Conservation (phyloP, 2,113 vertebrate species). For the Oreotrochilus melanogaster region DNA sequence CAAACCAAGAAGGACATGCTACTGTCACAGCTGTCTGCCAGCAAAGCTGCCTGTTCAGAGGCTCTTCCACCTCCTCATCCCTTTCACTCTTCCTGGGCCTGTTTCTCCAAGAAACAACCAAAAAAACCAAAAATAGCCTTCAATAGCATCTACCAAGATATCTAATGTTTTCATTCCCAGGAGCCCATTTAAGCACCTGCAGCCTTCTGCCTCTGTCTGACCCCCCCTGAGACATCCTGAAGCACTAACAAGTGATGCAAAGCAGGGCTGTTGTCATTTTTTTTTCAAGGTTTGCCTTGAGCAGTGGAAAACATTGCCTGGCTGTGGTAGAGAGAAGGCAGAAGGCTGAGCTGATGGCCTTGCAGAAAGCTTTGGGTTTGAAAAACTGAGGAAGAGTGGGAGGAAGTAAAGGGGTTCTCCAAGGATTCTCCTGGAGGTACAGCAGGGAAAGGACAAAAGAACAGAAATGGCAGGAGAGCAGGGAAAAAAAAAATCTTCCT, state of each 20-base stretch:
- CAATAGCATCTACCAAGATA: background rate
- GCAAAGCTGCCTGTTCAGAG: background rate
- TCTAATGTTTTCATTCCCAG: background rate
- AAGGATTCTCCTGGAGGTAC: background rate
- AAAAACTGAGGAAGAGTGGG: background rate
- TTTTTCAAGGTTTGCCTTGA: background rate
- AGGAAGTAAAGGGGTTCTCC: background rate
- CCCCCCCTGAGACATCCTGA: accelerated
- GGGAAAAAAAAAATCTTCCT: background rate
- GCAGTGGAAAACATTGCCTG: background rate
- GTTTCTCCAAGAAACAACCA: background rate
- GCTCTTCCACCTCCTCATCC: background rate
- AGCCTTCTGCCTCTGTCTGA: background rate
- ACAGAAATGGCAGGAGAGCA: background rate
- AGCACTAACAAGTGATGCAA: background rate
- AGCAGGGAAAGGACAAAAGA: background rate
- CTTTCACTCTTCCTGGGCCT: background rate
- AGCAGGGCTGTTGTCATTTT: background rate
- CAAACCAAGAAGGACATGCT: background rate
- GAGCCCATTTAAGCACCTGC: background rate
- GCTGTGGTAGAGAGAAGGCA: background rate
- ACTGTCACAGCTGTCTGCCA: background rate
- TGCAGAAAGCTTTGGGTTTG: background rate
- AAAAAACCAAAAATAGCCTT: background rate
- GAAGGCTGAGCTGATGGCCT: background rate